Evolutionary conservation across 1,140 invertebrate species (phyloP), one percentile per base, ranked within the genome.

Genomic region (Bombus terrestris): DNA sequence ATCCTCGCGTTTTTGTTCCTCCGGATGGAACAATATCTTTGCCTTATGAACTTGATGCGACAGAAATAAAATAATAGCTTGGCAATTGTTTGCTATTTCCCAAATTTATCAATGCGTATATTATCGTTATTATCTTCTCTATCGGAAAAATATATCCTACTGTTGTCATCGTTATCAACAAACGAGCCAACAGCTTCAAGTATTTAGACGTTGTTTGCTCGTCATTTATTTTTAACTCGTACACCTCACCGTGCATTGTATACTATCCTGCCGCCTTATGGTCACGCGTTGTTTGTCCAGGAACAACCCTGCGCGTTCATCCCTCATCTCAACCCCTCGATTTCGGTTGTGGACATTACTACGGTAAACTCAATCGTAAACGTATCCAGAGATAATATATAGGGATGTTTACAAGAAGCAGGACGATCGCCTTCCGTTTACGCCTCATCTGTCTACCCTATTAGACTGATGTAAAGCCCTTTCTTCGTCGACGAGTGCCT

Each of bases 371-470:
- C 87, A 47, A 81, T 85, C 57, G 86, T 82, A 85, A 37, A 47
- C 39, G 32, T 53, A 59, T 75, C 41, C 73, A 13, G 62, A 83
- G 43, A 82, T 79, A 81, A 68, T 53, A 39, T 62, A 43, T 35
- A 66, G 39, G 69, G 66, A 82, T 66, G 53, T 81, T 76, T 74
- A 43, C 75, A 32, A 32, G 53, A 3, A 66, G 8, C 53, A 68
- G 22, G 47, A 53, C 15, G 41, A 57, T 39, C 39, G 57, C 37
- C 64, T 41, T 22, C 64, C 68, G 66, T 75, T 62, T 39, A 47
- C 69, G 68, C 74, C 35, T 89, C 80, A 25, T 83, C 89, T 59
- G 82, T 28, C 88, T 73, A 73, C 75, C 68, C 15, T 28, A 78
- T 86, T 76, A 79, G 28, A 59, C n/a, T 22, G 69, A 79, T 41